Conservation (phyloP, 2,888 invertebrate species). For the Morpho achilles region DNA sequence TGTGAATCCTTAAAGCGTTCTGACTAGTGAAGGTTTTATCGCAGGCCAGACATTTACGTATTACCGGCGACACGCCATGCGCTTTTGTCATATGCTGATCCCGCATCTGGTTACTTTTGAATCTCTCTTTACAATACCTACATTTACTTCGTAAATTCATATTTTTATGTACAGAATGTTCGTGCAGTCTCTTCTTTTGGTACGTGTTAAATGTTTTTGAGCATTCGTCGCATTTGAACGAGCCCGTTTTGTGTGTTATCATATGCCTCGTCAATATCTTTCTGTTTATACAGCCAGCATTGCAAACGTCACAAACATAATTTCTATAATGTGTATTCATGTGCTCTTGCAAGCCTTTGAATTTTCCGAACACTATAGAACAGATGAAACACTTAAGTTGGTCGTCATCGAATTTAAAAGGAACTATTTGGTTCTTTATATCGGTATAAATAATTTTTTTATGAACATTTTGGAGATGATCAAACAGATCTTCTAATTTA, state of each 20-base stretch:
- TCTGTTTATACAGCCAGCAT: constrained; percentile 35
- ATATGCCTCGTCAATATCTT: constrained; percentile 28
- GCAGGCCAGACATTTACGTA: constrained; percentile 33
- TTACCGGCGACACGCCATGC: constrained; percentile 27
- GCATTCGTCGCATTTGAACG: constrained; percentile 31
- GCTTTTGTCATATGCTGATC: constrained; percentile 31
- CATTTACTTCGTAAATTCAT: constrained; percentile 10
- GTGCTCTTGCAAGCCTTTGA: constrained; percentile 41
- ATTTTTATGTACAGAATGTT: constrained; percentile 17
- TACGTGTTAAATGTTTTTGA: constrained; percentile 29
- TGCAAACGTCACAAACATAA: constrained; percentile 43
- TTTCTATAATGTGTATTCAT: constrained; percentile 49
- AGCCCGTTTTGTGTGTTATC: constrained; percentile 30
- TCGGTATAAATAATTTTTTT: constrained; percentile 46
- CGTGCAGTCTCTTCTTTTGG: constrained; percentile 29
- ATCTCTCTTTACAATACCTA: constrained; percentile 8
- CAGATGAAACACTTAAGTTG: constrained; percentile 42
- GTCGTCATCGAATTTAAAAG: constrained; percentile 36
- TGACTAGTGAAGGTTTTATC: constrained; percentile 30
- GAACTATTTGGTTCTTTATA: constrained; percentile 54
- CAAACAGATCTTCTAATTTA: constrained; percentile 43
- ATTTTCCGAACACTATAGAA: constrained; percentile 31
- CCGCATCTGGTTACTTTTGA: constrained; percentile 21
- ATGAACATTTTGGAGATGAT: constrained; percentile 47
- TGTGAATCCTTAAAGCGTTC: constrained; percentile 26